A percentile compares a stretch with the other conserved stretches of the same genome.
Evolutionary conservation across 2,797 vertebrate genomes (phyloP).

Genomic region (Lepus townsendii): DNA sequence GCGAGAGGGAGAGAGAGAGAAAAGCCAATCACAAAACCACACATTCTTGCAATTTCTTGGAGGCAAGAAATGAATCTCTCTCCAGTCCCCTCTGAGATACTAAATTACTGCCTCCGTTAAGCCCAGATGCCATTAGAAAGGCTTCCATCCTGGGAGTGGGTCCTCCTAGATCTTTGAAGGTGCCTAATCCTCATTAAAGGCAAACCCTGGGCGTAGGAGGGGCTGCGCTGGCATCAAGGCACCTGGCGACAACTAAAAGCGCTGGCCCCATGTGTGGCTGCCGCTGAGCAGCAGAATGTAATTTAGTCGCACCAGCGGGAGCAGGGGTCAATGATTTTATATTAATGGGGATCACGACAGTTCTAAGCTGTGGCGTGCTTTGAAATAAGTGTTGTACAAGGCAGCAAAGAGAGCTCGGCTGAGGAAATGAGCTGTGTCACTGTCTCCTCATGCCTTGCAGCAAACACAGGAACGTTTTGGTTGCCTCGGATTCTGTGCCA

Average conservation of each 20-base stretch:
- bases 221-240: conserved; percentile 89
- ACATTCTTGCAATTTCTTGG: conserved; percentile 75
- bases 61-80: conserved; percentile 60
- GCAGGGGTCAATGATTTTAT: conserved; percentile 94
- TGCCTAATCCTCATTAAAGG: conserved; percentile 91
- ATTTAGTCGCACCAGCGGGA: conserved; percentile 91
- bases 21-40: conserved; percentile 65
- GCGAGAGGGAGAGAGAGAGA: background rate
- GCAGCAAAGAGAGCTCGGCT: conserved; percentile 88
- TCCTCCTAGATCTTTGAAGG: conserved; percentile 89
- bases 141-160: conserved; percentile 84
- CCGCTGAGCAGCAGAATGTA: conserved; percentile 92
- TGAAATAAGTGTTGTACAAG: conserved; percentile 92
- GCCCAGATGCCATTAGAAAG: conserved; percentile 86
- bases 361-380: conserved; percentile 91
- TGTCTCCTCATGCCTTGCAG: conserved; percentile 89
- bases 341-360: conserved; percentile 93
- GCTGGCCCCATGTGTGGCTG: conserved; percentile 89
- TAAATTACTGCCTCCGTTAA: conserved; percentile 69
- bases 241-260: conserved; percentile 90
- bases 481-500: conserved; percentile 75
- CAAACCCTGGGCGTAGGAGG: conserved; percentile 87
- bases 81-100: conserved; percentile 67
- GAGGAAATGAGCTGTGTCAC: conserved; percentile 91
- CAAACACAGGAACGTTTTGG: conserved; percentile 85